Evolutionary conservation across 2,888 invertebrate species (phyloP).

Genomic region (Lasioglossum lativentre): DNA sequence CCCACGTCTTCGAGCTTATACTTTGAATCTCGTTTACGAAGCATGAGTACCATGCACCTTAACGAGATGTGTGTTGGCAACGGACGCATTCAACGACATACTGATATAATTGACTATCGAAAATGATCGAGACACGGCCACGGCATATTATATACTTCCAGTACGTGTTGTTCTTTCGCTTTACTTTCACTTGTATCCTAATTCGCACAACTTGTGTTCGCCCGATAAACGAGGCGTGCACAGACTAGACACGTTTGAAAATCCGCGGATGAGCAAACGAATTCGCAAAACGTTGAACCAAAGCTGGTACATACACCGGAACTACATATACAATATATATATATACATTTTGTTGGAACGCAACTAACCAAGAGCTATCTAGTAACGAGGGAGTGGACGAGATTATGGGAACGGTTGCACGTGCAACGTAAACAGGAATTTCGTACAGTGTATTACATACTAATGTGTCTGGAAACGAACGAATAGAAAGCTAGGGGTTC

Average conservation of each 20-base stretch:
- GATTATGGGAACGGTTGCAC: slow-evolving; percentile 24
- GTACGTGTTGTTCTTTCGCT: slow-evolving; percentile 6
- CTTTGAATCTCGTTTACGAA: slow-evolving; percentile 48
- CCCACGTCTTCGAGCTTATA: slow-evolving; percentile 65
- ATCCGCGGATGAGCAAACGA: background rate
- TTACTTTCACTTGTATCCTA: background rate
- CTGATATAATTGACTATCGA: slow-evolving; percentile 62
- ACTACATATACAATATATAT: background rate
- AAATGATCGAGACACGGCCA: slow-evolving; percentile 16
- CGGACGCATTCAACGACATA: slow-evolving; percentile 48
- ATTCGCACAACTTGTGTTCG: background rate
- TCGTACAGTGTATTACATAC: slow-evolving; percentile 8
- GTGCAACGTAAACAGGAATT: slow-evolving; percentile 22
- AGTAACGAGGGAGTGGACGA: slow-evolving; percentile 29
- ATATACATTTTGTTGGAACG: background rate
- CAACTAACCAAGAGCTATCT: slow-evolving; percentile 1
- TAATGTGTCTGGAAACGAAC: slow-evolving; percentile 32
- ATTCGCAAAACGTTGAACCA: background rate
- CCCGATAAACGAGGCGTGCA: background rate
- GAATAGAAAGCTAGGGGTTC: slow-evolving; percentile 18
- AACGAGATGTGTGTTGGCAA: slow-evolving; percentile 60
- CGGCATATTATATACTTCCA: slow-evolving; percentile 6
- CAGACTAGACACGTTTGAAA: background rate
- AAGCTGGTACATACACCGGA: background rate
- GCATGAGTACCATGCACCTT: slow-evolving; percentile 40